Evolutionary conservation across 2,888 invertebrate genomes (phyloP), one percentile per base, ranked within the genome.

Genomic region (Drosophila mettleri): DNA sequence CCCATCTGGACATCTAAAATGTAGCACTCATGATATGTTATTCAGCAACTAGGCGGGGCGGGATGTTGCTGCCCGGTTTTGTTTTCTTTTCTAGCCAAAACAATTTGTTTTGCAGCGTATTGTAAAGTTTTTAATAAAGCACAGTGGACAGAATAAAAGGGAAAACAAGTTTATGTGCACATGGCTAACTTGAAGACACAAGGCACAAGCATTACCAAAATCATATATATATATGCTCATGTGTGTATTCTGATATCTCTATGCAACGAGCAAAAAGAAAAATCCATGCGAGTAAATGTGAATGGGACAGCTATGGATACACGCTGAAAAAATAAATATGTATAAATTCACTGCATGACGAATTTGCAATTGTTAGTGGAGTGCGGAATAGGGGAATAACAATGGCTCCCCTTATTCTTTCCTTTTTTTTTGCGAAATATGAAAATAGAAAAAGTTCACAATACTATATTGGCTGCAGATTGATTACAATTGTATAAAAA

Each of bases 61-160:
- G 45, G 45, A n/a, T n/a, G n/a, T n/a, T n/a, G 16, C 16, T 5
- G 8, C 2, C 6, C 16, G 18, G 27, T 20, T 12, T 22, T 38
- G 14, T 55, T 24, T 36, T 69, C 49, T 43, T 29, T 39, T 0
- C 31, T 46, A 49, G 31, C 48, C 58, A 46, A 59, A 49, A 39
- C 58, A 38, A 52, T 65, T 63, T 58, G 46, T 51, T 65, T 65
- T 29, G 60, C 57, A 66, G 63, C 69, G 66, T 70, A 83, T 74
- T 80, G 74, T 67, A 68, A 84, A 80, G 65, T 86, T 83, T 88
- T 83, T 83, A 88, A 86, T 88, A 88, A 88, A 69, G 80, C 83
- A 65, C 80, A 69, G 74, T 52, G 52, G 75, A 75, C 61, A 51
- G 64, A 20, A 65, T 60, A 82, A 84, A 67, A 67, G 68, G 59